These are phyloP conservation scores for Sebastes steindachneri DNA, from an alignment of 2,797 vertebrate species.

Conservation along the genomic window DNA sequence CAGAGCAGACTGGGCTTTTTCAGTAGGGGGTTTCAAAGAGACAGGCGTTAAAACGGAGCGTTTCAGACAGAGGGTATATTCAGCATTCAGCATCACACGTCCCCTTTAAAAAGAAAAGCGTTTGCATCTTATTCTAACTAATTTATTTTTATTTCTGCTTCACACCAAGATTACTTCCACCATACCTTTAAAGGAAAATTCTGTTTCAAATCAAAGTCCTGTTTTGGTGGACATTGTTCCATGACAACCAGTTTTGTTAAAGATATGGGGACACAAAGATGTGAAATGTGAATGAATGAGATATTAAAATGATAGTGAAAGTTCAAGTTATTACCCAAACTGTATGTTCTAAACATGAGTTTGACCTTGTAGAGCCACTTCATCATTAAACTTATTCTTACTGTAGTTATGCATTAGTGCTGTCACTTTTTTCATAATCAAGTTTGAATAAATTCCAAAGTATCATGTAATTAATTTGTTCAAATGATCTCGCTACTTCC, in stretches of 20 bases:
- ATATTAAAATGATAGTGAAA: background rate
- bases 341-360: background rate
- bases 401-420: background rate
- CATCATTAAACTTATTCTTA: background rate
- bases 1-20: background rate
- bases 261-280: background rate
- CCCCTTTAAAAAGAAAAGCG: background rate
- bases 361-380: background rate
- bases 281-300: background rate
- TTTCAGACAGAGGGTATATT: background rate
- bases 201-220: background rate
- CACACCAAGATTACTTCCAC: background rate
- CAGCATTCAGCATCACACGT: no score
- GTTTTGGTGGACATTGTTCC: background rate
- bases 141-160: background rate
- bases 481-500: background rate
- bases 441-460: background rate
- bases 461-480: background rate
- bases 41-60: background rate
- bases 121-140: background rate
- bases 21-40: background rate
- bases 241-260: no score
- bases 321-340: background rate
- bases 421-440: background rate
- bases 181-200: background rate